Conservation (phyloP, 2,113 vertebrate genomes). For the Zootoca vivipara region DNA sequence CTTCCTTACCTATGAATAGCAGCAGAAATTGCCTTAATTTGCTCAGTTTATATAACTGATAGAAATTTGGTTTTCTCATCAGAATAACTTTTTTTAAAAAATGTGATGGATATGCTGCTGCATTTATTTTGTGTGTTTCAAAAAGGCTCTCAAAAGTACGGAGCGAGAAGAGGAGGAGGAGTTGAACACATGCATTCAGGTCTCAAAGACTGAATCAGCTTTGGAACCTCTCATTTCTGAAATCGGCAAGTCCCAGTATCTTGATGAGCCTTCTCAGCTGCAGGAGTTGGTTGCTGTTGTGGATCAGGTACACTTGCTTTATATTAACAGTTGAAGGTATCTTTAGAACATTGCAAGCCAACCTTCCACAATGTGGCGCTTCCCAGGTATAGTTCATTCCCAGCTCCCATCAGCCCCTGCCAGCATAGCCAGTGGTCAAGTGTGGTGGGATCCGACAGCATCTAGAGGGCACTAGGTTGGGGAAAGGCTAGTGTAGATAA, state of each 20-base stretch:
- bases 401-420: too few relatives aligned
- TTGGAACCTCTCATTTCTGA: slow-evolving; percentile 62
- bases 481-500: background rate
- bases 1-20: background rate
- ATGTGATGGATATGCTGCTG: too few relatives aligned
- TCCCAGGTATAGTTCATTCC: too few relatives aligned
- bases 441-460: too few relatives aligned
- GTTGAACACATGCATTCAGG: slow-evolving; percentile 4
- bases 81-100: too few relatives aligned
- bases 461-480: too few relatives aligned
- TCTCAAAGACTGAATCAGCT: slow-evolving; percentile 35
- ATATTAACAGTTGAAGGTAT: background rate
- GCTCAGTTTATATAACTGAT: background rate
- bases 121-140: slow-evolving; percentile 12
- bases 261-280: slow-evolving; percentile 80
- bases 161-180: slow-evolving; percentile 75
- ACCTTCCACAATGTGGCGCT: too few relatives aligned
- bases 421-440: too few relatives aligned
- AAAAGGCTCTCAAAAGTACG: slow-evolving; percentile 89
- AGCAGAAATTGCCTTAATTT: too few relatives aligned
- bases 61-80: background rate
- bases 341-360: too few relatives aligned
- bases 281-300: slow-evolving; percentile 88
- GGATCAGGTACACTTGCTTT: slow-evolving; percentile 81
- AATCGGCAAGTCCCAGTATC: slow-evolving; percentile 58